Base-by-base conservation (phyloP, 2,888 invertebrate genomes). In the Lepidocyrtinus sp. region DNA sequence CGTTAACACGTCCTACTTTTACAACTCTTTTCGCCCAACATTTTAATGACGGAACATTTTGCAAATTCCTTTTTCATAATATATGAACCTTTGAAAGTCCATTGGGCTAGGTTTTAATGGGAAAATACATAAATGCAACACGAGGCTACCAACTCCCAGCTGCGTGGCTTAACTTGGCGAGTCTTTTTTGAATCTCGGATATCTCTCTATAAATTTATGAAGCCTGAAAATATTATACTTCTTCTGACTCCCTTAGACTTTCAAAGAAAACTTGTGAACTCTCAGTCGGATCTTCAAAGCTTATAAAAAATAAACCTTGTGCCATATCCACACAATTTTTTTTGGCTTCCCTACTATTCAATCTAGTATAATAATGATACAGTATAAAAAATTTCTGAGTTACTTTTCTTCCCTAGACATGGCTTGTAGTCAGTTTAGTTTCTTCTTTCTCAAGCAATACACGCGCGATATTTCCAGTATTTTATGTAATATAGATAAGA, bases 141-240 rank as follows among this genome's bases (percentile, higher is more conserved):
- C 22, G 59, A 21, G 59, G 9, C 59, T 59, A 19, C 59, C 59
- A 59, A 21, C 22, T 21, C 59, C 50, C 50, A 50, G 50, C 59
- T 21, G 59, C 19, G 59, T 59, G 21, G n/a, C 9, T 22, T 22
- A 21, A 59, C 59, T 59, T 59, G 59, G 59, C 59, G 22, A 59
- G 63, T 72, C 9, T 62, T 69, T 69, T 72, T 72, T 63, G 24
- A 63, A 72, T 71, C 36, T 45, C 67, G 27, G 62, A 78, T 72
- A 75, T 78, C 70, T 71, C 77, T 59, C 71, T 78, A 78, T 67
- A 71, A 77, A 78, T 78, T 72, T 78, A 72, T 72, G 68, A 72
- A 36, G 36, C 71, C 62, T n/a, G n/a, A n/a, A n/a, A n/a, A n/a
- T n/a, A n/a, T n/a, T n/a, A n/a, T n/a, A n/a, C n/a, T n/a, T n/a